Evolutionary conservation across 2,797 vertebrate genomes (phyloP), one percentile per base, ranked within the genome.

Genomic region (Morus bassanus): DNA sequence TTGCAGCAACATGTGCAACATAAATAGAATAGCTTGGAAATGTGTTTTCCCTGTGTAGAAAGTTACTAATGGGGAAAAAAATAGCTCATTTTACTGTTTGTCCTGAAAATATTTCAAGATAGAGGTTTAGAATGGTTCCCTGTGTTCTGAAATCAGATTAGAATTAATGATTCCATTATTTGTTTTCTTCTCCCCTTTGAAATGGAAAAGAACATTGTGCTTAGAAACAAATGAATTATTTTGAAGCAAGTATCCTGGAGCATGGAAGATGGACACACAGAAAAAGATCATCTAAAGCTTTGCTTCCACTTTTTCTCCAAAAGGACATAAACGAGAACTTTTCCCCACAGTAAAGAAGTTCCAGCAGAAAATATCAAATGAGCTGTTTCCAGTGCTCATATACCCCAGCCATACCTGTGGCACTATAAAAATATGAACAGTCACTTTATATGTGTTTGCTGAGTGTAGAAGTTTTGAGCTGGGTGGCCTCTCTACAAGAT

Each of bases 21-120:
- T 97, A 97, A 98, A 97, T 97, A 97, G 97, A 97, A 97, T 59
- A 95, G 92, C 94, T 87, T 96, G 92, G 91, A 98, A 98, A 98
- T 88, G 91, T 96, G 90, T 96, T 93, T 97, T 97, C 95, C 91
- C 97, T 95, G 91, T 88, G 92, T 70, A 64, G 96, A 96, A 98
- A 96, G 91, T 98, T 95, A 95, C 68, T 78, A 89, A 95, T 63
- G 67, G 76, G 28, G 10, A 2, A 4, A 33, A 63, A 82, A 57
- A 45, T 73, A 57, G 76, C 48, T 97, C 95, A 97, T 97, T 97
- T 86, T 70, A 69, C 70, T 72, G 70, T 89, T 91, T 91, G 59
- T 90, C 95, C 96, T 80, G 67, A 94, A 95, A 95, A 88, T 75
- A 91, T 67, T 82, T 94, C 65, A 93, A 75, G 59, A 85, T 0